Percentiles rank a stretch among this genome's conserved stretches.
Conservation (phyloP, 1,140 invertebrate genomes). For the Drepana arcuata region DNA sequence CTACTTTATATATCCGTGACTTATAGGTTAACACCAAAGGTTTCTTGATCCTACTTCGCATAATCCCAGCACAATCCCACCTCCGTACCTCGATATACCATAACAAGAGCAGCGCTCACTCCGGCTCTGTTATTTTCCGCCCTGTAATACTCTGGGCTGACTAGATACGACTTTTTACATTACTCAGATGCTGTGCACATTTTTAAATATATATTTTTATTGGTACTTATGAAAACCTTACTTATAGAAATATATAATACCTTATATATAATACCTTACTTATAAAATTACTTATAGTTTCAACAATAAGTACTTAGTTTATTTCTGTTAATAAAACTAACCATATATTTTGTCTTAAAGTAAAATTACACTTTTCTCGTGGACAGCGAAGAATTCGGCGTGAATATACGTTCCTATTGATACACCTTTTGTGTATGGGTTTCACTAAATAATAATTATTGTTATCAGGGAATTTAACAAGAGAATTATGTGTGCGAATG, state of each 20-base stretch:
- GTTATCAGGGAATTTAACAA: neutral
- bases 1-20: no score
- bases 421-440: neutral
- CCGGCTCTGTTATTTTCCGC: slow-evolving; percentile 32
- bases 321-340: slow-evolving; percentile 1
- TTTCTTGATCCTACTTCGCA: no score
- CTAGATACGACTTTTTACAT: slow-evolving; percentile 58
- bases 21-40: no score
- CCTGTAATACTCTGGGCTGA: slow-evolving; percentile 38
- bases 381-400: no score
- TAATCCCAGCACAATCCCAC: no score
- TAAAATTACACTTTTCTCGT: neutral
- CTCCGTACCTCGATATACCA: no score
- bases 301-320: neutral
- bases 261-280: neutral
- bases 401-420: neutral
- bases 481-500: no score
- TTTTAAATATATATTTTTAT: slow-evolving; percentile 16
- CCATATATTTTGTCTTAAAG: slow-evolving; percentile 1
- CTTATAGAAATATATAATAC: neutral
- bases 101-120: slow-evolving; percentile 9
- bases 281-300: neutral
- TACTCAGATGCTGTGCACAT: slow-evolving; percentile 39
- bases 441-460: neutral
- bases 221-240: neutral